A percentile compares a stretch with the other conserved stretches of the same genome.
Conservation (phyloP, 2,113 vertebrate species). For the Rynchops niger region DNA sequence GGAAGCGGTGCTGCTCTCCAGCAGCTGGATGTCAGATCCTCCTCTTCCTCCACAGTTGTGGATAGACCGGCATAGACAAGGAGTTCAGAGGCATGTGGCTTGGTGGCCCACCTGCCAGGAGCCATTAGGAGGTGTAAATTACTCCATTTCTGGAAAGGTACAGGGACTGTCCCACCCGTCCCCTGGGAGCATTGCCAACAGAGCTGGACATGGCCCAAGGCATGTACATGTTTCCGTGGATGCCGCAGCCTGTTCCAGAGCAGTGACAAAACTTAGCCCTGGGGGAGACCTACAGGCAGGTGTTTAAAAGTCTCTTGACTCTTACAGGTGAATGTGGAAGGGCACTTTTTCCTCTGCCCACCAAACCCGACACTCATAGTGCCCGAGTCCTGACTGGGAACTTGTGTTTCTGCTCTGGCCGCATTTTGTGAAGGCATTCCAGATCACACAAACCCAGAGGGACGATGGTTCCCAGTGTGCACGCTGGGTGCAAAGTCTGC, state of each 20-base stretch:
- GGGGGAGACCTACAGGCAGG: background rate
- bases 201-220: rapidly evolving
- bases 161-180: rapidly evolving
- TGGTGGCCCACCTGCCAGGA: background rate
- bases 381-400: background rate
- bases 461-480: rapidly evolving
- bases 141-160: background rate
- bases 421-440: background rate
- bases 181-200: background rate
- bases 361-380: background rate
- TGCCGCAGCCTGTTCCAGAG: background rate
- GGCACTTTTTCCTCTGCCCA: background rate
- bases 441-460: background rate
- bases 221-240: rapidly evolving
- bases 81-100: rapidly evolving
- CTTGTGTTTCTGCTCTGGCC: background rate
- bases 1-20: background rate
- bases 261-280: background rate
- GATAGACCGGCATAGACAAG: rapidly evolving
- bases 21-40: background rate
- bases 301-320: background rate
- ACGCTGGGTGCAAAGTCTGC: background rate
- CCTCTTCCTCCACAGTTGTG: rapidly evolving
- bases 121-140: background rate
- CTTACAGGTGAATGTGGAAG: background rate